phyloP scores from a whole-genome alignment of 2,888 invertebrate genomes.

The Hypercompe scribonia region DNA sequence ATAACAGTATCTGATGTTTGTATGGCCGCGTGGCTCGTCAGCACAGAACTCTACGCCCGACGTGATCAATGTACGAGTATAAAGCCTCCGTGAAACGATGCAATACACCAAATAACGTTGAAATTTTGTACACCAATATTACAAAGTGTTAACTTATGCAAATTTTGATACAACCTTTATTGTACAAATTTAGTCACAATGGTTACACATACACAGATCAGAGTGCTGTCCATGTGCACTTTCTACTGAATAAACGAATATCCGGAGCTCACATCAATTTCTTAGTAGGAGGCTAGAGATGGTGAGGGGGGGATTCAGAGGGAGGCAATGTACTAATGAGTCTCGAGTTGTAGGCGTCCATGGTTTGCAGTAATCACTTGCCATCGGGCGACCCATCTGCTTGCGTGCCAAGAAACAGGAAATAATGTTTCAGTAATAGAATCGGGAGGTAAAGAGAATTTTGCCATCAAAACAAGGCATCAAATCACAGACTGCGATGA shows the following conservation, averaged over 20 bases:
- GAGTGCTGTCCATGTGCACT: too few relatives aligned
- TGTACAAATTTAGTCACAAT: not conserved
- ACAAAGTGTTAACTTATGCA: slow-evolving; percentile 25
- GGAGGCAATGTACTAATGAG: too few relatives aligned
- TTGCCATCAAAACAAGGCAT: not conserved
- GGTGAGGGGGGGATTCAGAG: too few relatives aligned
- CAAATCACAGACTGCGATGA: not conserved
- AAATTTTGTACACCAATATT: slow-evolving; percentile 26
- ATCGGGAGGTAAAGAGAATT: not conserved
- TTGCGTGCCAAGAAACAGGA: too few relatives aligned
- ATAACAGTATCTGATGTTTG: slow-evolving; percentile 3
- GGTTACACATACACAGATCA: not conserved
- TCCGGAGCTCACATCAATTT: too few relatives aligned
- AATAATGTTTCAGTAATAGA: too few relatives aligned
- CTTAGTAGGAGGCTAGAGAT: too few relatives aligned
- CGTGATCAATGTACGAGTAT: slow-evolving; percentile 46
- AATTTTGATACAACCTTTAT: not conserved
- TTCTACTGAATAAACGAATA: too few relatives aligned
- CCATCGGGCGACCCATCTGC: too few relatives aligned
- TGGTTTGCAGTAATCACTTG: too few relatives aligned
- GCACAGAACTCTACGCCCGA: slow-evolving; percentile 28
- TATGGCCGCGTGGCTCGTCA: slow-evolving; percentile 21
- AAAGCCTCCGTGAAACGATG: slow-evolving; percentile 37
- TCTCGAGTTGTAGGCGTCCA: too few relatives aligned
- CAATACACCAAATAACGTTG: slow-evolving; percentile 42